phyloP scores from a whole-genome alignment of 1,140 invertebrate species.

The Papilio polytes region DNA sequence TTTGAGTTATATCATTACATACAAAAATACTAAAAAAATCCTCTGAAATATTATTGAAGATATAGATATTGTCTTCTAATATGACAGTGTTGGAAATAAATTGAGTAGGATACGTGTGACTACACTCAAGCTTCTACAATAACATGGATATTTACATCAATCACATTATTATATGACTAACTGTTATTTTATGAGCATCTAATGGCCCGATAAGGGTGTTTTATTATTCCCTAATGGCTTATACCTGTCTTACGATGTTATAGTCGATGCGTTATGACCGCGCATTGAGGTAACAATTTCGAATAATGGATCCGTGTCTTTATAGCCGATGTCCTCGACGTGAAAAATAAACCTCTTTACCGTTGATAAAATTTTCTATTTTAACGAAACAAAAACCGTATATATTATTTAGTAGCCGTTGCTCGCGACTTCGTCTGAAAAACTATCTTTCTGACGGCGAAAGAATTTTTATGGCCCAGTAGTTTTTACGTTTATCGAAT shows the following conservation, averaged over 20 bases:
- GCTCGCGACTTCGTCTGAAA: no score
- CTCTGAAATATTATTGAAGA: no score
- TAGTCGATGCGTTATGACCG: slow-evolving; percentile 75
- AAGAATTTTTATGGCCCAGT: no score
- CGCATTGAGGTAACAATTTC: slow-evolving; percentile 72
- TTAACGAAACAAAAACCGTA: not conserved
- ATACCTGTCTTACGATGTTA: slow-evolving; percentile 79
- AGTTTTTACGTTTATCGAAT: no score
- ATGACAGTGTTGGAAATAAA: slow-evolving; percentile 17
- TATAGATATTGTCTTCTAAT: not conserved
- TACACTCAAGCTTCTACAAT: slow-evolving; percentile 48
- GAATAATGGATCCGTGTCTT: slow-evolving; percentile 74
- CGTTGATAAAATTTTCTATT: not conserved
- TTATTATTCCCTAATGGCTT: slow-evolving; percentile 83
- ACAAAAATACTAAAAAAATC: no score
- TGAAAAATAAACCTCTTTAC: not conserved
- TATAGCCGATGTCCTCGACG: slow-evolving; percentile 57
- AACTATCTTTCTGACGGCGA: no score
- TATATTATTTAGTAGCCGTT: no score
- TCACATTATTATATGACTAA: slow-evolving; percentile 82
- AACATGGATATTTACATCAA: slow-evolving; percentile 79
- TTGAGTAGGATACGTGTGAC: not conserved
- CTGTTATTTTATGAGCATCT: slow-evolving; percentile 82
- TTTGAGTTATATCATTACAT: no score
- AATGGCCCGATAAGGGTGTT: slow-evolving; percentile 82